phyloP scores from a whole-genome alignment of 2,888 invertebrate species.

The Maniola hyperantus region DNA sequence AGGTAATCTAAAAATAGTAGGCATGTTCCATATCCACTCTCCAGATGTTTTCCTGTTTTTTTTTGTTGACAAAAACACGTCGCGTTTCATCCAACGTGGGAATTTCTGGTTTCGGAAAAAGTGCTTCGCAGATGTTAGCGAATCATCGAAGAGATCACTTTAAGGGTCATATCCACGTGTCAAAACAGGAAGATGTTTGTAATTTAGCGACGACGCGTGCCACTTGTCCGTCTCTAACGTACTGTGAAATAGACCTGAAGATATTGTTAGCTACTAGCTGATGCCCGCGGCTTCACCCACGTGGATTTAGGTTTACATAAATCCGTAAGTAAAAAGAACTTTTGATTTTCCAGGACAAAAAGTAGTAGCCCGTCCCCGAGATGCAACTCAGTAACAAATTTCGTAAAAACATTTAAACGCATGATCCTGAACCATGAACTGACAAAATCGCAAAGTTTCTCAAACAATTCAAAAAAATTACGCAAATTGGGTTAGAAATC shows the following conservation, averaged over 20 bases:
- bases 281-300: too few species aligned
- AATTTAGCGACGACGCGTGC: slow-evolving; percentile 65
- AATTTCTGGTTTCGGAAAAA: slow-evolving; percentile 58
- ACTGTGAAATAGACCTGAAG: slow-evolving; percentile 66
- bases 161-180: slow-evolving; percentile 60
- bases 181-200: slow-evolving; percentile 68
- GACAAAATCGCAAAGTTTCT: too few species aligned
- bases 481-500: too few species aligned
- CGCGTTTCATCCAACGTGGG: slow-evolving; percentile 67
- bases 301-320: too few species aligned
- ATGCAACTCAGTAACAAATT: too few species aligned
- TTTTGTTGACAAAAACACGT: slow-evolving; percentile 59
- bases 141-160: slow-evolving; percentile 47
- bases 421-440: too few species aligned
- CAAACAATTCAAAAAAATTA: too few species aligned
- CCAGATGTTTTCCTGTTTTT: slow-evolving; percentile 76
- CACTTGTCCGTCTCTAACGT: slow-evolving; percentile 63
- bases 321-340: too few species aligned
- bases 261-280: slow-evolving; percentile 54
- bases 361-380: too few species aligned
- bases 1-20: slow-evolving; percentile 63
- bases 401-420: too few species aligned
- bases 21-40: slow-evolving; percentile 51
- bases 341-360: too few species aligned
- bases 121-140: slow-evolving; percentile 63